Evolutionary conservation across 2,888 invertebrate genomes (phyloP).

Genomic region (Chaetogeoica ovagalla): DNA sequence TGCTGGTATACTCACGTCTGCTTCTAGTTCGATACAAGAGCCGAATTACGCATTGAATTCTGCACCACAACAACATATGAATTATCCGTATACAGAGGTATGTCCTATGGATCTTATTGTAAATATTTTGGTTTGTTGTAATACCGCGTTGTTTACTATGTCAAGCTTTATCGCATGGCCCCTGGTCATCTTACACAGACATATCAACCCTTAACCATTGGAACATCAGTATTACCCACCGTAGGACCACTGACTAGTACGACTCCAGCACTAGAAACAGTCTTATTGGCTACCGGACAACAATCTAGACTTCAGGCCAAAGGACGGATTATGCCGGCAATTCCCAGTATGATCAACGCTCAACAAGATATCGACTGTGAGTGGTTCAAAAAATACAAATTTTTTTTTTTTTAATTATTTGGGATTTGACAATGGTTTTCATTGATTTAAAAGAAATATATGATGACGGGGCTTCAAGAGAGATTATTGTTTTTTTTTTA

Average conservation of each 20-base stretch:
- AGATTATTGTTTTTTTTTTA: too few species aligned
- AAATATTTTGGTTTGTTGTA: neutral
- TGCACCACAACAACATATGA: constrained; percentile 28
- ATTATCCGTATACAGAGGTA: constrained; percentile 51
- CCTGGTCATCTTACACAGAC: constrained; percentile 51
- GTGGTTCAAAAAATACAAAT: constrained; percentile 40
- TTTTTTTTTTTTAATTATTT: neutral
- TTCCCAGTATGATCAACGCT: constrained; percentile 59
- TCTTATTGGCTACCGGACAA: constrained; percentile 41
- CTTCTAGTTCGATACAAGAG: constrained; percentile 39
- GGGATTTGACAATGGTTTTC: too few species aligned
- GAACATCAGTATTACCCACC: constrained; percentile 42
- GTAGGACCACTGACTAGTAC: constrained; percentile 45
- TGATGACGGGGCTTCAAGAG: too few species aligned
- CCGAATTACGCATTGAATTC: constrained; percentile 37
- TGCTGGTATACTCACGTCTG: constrained; percentile 28
- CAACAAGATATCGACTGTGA: constrained; percentile 58
- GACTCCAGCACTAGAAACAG: constrained; percentile 40
- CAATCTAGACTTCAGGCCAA: constrained; percentile 37
- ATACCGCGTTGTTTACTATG: constrained; percentile 17
- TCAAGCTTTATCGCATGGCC: constrained; percentile 50
- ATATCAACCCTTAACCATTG: constrained; percentile 51
- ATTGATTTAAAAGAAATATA: neutral
- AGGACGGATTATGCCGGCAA: constrained; percentile 58
- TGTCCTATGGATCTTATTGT: neutral